Conservation (phyloP, 2,888 invertebrate species). For the Microdon myrmicae region DNA sequence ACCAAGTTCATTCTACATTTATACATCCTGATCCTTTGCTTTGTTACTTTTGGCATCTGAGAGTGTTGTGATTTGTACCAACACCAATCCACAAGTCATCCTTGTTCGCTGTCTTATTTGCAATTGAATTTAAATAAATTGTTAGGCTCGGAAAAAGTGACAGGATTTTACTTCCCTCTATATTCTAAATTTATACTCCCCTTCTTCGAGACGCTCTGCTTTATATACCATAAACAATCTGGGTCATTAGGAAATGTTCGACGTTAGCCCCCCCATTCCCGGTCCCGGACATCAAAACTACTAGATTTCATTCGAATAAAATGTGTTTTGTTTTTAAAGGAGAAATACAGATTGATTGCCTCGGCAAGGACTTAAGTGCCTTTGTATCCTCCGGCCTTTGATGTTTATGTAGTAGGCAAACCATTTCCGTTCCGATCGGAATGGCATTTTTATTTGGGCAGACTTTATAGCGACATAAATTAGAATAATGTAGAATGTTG, state of each 20-base stretch:
- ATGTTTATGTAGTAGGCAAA: conserved; percentile 29
- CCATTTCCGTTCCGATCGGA: too few species aligned
- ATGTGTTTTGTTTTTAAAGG: too few species aligned
- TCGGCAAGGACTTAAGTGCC: conserved; percentile 31
- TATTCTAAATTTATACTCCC: conserved; percentile 17
- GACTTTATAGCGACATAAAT: conserved; percentile 49
- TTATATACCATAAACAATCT: conserved; percentile 40
- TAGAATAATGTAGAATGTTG: conserved; percentile 44
- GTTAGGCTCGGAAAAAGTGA: conserved; percentile 47
- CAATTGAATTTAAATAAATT: conserved; percentile 53
- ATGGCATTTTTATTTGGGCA: conserved; percentile 32
- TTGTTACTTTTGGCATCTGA: too few species aligned
- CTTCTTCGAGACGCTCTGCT: conserved; percentile 7
- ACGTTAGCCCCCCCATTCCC: too few species aligned
- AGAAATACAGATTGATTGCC: conserved; percentile 48
- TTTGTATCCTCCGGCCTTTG: conserved; percentile 39
- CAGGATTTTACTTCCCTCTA: conserved; percentile 44
- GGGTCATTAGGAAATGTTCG: conserved; percentile 43
- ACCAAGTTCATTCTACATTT: conserved; percentile 29
- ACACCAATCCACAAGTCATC: conserved; percentile 12
- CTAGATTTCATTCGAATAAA: too few species aligned
- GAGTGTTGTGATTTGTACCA: conserved; percentile 7
- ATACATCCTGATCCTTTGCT: conserved; percentile 32
- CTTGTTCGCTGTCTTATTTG: conserved; percentile 34
- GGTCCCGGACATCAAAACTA: too few species aligned